phyloP scores from a whole-genome alignment of 2,888 invertebrate species.

The Ypsolopha scabrella region DNA sequence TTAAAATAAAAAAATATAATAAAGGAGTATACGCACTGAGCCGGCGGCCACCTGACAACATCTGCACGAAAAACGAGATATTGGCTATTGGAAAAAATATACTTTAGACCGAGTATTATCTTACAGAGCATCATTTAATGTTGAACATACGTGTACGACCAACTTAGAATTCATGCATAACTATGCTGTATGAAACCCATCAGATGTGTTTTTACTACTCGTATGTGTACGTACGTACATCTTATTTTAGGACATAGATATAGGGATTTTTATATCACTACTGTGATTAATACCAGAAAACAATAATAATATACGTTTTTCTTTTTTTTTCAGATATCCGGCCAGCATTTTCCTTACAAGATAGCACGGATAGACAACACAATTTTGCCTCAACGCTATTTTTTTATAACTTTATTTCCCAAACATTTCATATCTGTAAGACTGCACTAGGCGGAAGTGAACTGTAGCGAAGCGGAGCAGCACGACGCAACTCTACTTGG shows the following conservation, averaged over 20 bases:
- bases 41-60: conserved; percentile 41
- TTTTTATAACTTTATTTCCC: conserved; percentile 8
- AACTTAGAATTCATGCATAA: no score
- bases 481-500: no score
- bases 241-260: no score
- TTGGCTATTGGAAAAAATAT: conserved; percentile 30
- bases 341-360: conserved; percentile 7
- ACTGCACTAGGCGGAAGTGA: no score
- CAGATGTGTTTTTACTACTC: no score
- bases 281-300: no score
- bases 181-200: no score
- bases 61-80: conserved; percentile 27
- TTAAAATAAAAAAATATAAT: conserved; percentile 20
- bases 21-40: conserved; percentile 29
- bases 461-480: no score
- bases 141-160: background rate
- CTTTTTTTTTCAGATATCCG: conserved; percentile 40
- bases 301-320: conserved; percentile 13
- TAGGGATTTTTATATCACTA: no score
- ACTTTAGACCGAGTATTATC: conserved; percentile 40
- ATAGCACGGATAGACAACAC: no score
- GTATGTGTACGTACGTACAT: no score
- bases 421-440: background rate
- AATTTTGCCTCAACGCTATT: no score
- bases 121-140: conserved; percentile 36